Base-by-base conservation (phyloP, 2,888 invertebrate species). In the Eristalis tenax region DNA sequence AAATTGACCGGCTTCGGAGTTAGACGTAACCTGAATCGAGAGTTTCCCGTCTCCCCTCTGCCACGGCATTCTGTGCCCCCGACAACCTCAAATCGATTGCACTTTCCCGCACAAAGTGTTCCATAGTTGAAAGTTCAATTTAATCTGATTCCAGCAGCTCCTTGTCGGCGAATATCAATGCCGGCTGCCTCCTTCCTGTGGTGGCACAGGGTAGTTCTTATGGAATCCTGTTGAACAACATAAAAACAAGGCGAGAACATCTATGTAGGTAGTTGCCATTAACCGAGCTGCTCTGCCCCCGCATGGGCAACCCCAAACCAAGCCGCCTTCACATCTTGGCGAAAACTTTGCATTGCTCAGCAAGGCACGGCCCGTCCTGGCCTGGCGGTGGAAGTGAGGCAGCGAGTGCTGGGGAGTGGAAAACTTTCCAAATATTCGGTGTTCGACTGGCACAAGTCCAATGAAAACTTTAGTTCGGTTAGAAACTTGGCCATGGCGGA, bases 391-490 rank as follows among this genome's bases (percentile, higher is more conserved):
- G 23, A 26, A 57, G 71, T 22, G 63, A 50, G 43, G 18, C 43
- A 50, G 43, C 43, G n/a, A 50, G 43, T 57, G 23, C 63, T 38
- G 59, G 76, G 76, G 71, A 75, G 65, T 18, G 40, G 50, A 56
- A 87, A 87, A 87, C 87, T 87, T 87, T 87, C 87, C 79, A 87
- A 83, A 87, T 87, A 87, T 83, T 87, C 87, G 83, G 71, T 83
- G 80, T 87, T 87, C 79, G 79, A 87, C 87, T 87, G 87, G 87
- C 87, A 87, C 83, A 80, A 87, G 87, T 87, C 87, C 87, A 87
- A 87, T 87, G 83, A 87, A 87, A 87, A 87, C 87, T 83, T 87
- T 61, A 76, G 83, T 80, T 87, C 76, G 87, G 87, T 87, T 83
- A 76, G 80, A 87, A 87, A 87, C 79, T 83, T 83, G 83, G 83